A percentile compares a stretch with the other conserved stretches of the same genome.
These are phyloP conservation scores for Papilio xuthus DNA, from an alignment of 1,140 invertebrate species.

Conservation along the genomic window DNA sequence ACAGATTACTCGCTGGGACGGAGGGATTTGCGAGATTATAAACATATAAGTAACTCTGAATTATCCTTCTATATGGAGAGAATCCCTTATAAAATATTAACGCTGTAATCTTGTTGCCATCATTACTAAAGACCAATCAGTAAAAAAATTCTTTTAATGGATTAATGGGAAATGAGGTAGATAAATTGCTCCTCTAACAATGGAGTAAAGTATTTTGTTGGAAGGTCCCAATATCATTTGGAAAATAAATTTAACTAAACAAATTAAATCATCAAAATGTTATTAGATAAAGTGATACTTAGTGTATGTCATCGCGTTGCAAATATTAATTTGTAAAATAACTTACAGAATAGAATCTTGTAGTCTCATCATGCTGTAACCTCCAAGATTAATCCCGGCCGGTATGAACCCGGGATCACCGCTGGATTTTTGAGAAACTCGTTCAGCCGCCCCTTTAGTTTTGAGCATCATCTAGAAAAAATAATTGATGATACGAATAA, in stretches of 20 bases:
- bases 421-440: slow-evolving; percentile 43
- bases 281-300: too few species aligned
- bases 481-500: neutral
- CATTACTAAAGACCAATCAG: neutral
- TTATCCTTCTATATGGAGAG: neutral
- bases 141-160: neutral
- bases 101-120: neutral
- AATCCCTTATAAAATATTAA: slow-evolving; percentile 5
- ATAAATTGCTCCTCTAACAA: neutral
- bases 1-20: slow-evolving; percentile 6
- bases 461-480: slow-evolving; percentile 48
- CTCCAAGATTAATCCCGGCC: slow-evolving; percentile 68
- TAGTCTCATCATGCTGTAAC: slow-evolving; percentile 62
- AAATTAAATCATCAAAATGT: too few species aligned
- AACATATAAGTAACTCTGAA: neutral
- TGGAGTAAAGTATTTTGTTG: too few species aligned
- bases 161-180: neutral
- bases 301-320: neutral
- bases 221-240: too few species aligned
- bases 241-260: too few species aligned
- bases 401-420: slow-evolving; percentile 52
- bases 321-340: neutral
- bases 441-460: slow-evolving; percentile 49
- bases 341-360: slow-evolving; percentile 56
- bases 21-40: slow-evolving; percentile 7